phyloP scores from a whole-genome alignment of 64 coral and sea anemone genomes.

The Pocillopora damicornis region DNA sequence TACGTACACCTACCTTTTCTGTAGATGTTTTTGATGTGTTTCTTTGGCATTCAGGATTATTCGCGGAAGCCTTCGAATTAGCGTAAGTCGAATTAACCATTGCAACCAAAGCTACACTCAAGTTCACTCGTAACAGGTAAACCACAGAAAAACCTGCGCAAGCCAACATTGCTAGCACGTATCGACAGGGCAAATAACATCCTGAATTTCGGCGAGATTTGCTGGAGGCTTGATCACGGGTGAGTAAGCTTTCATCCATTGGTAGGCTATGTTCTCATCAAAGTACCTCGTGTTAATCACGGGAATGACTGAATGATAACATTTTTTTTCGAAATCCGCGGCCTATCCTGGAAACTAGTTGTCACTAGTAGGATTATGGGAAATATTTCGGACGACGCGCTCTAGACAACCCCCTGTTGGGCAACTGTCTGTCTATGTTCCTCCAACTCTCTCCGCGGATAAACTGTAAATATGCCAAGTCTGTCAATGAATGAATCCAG shows the following conservation, averaged over 20 bases:
- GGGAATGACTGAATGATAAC: neutral
- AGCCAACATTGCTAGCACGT: conserved; percentile 38
- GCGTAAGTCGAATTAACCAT: conserved; percentile 68
- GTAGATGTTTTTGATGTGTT: neutral
- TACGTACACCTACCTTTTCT: neutral
- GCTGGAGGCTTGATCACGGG: neutral
- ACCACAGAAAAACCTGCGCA: conserved; percentile 48
- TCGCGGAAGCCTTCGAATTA: conserved; percentile 10
- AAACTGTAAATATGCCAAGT: no score
- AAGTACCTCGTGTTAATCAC: neutral
- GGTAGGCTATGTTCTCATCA: neutral
- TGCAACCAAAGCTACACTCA: conserved; percentile 62
- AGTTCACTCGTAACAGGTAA: conserved; percentile 53
- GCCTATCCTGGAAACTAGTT: conserved; percentile 34
- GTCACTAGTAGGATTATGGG: neutral
- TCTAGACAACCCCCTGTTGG: no score
- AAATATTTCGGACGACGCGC: neutral
- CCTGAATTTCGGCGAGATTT: neutral
- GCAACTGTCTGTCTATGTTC: neutral
- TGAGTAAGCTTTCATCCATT: neutral
- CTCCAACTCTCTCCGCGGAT: no score
- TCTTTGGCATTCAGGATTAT: conserved; percentile 34
- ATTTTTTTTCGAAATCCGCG: conserved; percentile 21
- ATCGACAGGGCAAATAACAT: conserved; percentile 26
- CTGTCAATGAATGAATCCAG: no score